Base-by-base conservation (phyloP, 2,113 vertebrate genomes). In the Myrmophylax atrothorax region DNA sequence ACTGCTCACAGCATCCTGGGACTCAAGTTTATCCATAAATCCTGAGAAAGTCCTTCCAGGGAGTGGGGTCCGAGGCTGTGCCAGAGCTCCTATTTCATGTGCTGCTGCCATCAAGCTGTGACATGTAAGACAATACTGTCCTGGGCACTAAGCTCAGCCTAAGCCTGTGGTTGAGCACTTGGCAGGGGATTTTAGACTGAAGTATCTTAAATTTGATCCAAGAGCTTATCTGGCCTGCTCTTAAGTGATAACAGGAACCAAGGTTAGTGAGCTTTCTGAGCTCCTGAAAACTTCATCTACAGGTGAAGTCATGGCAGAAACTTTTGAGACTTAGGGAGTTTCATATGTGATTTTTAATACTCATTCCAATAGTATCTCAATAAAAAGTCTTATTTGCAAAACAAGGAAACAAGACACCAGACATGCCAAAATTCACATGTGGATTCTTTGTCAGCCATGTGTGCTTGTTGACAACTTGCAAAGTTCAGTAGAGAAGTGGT, bases 141-240 rank as follows among this genome's bases (percentile, higher is more conserved):
- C 31, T 16, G 50, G 56, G 3, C 52, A 59, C 6, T 12, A 29
- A 72, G 44, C 78, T 79, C 84, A 58, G 5, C 59, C 18, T 88
- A 38, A 95, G 33, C 75, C 58, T 14, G 1, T 77, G 89, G 12
- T 2, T 80, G 55, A 87, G 47, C 75, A 10, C 37, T 80, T 93
- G 82, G 63, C 58, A 37, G 52, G 28, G 47, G 72, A 59, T 58
- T 85, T 89, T 72, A 75, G 56, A 40, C 68, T 56, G 67, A 66
- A 40, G 7, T 46, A 47, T 62, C 82, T 95, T 47, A 69, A 90
- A 83, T 92, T 80, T 88, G 40, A 90, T 94, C 67, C 70, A 38
- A 53, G 72, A 73, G 44, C 37, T 85, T 87, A 64, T 49, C 92
- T 90, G 70, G 13, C 15, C 63, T 66, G 53, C 64, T 94, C 70